Evolutionary conservation across 2,797 vertebrate species (phyloP).

Genomic region (Lepidocolaptes lacrymiger): DNA sequence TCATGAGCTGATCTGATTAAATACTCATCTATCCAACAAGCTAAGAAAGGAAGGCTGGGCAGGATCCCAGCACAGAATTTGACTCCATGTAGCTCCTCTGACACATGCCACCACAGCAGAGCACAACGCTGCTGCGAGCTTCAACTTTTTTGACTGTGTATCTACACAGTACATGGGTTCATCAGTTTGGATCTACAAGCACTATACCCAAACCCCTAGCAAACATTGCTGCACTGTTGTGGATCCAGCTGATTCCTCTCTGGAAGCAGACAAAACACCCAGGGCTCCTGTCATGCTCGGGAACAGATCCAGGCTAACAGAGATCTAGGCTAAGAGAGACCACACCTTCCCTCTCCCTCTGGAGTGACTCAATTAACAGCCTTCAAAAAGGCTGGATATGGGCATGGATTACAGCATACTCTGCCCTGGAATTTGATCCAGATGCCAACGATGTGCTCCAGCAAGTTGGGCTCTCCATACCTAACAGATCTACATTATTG

Average conservation of each 20-base stretch:
- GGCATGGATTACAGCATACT: accelerated
- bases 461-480: background rate
- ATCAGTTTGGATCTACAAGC: background rate
- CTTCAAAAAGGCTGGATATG: background rate
- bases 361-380: background rate
- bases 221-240: background rate
- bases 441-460: background rate
- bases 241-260: background rate
- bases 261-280: background rate
- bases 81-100: background rate
- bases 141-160: background rate
- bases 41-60: background rate
- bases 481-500: background rate
- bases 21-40: background rate
- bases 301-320: background rate
- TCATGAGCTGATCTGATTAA: background rate
- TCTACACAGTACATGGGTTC: background rate
- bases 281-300: background rate
- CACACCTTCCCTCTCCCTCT: background rate
- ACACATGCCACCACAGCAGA: accelerated
- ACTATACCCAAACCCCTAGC: background rate
- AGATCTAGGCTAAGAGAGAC: too few relatives aligned
- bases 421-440: background rate
- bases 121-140: background rate
- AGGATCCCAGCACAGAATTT: background rate